Percentiles rank a stretch among this genome's conserved stretches.
Evolutionary conservation across 2,888 invertebrate species (phyloP).

Genomic region (Scotopteryx bipunctaria): DNA sequence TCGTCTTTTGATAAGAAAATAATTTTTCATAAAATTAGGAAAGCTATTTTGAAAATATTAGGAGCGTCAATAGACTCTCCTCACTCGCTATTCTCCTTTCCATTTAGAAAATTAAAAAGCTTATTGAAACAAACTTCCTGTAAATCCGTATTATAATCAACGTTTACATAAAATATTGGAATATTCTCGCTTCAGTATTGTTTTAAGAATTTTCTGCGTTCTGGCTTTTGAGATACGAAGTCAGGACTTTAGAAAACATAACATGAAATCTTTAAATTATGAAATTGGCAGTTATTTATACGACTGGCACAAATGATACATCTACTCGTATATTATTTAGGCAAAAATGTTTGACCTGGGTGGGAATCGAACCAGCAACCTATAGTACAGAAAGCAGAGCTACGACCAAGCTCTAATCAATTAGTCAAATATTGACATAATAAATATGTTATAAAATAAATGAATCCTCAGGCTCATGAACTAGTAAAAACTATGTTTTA

Average conservation of each 20-base stretch:
- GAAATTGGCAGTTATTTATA: not conserved
- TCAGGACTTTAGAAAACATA: too few relatives aligned
- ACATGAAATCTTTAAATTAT: not conserved
- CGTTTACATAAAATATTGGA: conserved; percentile 28
- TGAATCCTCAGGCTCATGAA: too few relatives aligned
- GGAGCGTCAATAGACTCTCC: not conserved
- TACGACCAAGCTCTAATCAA: too few relatives aligned
- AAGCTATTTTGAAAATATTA: not conserved
- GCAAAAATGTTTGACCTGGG: not conserved
- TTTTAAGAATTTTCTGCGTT: conserved; percentile 18
- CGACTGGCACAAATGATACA: too few relatives aligned
- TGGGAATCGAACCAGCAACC: too few relatives aligned
- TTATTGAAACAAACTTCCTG: conserved; percentile 12
- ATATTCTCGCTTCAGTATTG: conserved; percentile 19
- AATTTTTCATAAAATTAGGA: not conserved
- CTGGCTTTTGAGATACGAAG: conserved; percentile 20
- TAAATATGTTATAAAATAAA: too few relatives aligned
- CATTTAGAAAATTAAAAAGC: conserved; percentile 20
- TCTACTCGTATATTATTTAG: not conserved
- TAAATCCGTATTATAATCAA: conserved; percentile 18
- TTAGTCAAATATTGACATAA: too few relatives aligned
- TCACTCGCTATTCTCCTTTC: conserved; percentile 5
- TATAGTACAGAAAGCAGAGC: too few relatives aligned
- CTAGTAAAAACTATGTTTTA: too few relatives aligned
- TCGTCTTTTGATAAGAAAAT: not conserved